Evolutionary conservation across 2,113 vertebrate genomes (phyloP).

Genomic region (Menidia beryllina): DNA sequence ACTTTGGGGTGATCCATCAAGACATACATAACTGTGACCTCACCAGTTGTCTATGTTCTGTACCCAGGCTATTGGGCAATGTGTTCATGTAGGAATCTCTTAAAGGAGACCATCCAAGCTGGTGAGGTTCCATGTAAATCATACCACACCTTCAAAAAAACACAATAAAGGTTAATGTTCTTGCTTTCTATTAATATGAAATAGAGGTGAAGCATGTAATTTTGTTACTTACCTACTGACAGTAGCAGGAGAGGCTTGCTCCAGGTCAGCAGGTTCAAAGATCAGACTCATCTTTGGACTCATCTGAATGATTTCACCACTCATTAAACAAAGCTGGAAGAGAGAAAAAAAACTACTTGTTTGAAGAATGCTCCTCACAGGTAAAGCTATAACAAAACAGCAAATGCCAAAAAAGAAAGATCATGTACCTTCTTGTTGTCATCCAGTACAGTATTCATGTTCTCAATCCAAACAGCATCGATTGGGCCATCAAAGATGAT

Average conservation of each 20-base stretch:
- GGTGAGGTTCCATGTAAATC: slow-evolving; percentile 95
- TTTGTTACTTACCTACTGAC: slow-evolving; percentile 87
- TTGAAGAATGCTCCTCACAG: background rate
- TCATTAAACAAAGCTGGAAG: slow-evolving; percentile 92
- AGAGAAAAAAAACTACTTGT: background rate
- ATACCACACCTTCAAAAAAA: slow-evolving; percentile 89
- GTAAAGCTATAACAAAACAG: background rate
- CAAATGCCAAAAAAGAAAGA: background rate
- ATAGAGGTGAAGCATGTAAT: background rate
- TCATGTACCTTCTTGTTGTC: slow-evolving; percentile 93
- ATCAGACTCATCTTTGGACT: slow-evolving; percentile 93
- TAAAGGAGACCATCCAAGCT: slow-evolving; percentile 91
- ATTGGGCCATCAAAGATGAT: slow-evolving; percentile 96
- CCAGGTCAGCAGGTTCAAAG: slow-evolving; percentile 91
- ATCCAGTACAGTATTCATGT: slow-evolving; percentile 96
- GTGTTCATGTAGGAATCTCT: slow-evolving; percentile 92
- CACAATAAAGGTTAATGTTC: background rate
- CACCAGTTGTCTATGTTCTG: slow-evolving; percentile 87
- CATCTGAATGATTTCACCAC: slow-evolving; percentile 98
- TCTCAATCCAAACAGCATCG: slow-evolving; percentile 98
- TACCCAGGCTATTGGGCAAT: slow-evolving; percentile 81
- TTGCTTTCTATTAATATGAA: background rate
- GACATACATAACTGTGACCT: slow-evolving; percentile 17
- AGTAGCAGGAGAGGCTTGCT: slow-evolving; percentile 93
- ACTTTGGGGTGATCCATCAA: background rate